Conservation (phyloP, 2,113 vertebrate species). For the Crotalus tigris region DNA sequence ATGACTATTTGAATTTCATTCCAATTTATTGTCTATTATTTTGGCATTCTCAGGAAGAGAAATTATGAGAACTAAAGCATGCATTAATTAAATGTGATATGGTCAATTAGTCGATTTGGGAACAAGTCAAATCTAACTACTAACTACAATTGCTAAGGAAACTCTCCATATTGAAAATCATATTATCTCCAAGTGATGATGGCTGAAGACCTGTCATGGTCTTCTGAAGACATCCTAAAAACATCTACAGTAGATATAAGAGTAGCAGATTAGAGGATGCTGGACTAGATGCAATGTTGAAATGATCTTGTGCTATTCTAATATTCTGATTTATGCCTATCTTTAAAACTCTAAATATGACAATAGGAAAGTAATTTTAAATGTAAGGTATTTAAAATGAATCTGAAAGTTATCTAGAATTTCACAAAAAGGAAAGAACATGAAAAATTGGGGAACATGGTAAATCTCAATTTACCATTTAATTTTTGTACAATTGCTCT, state of each 20-base stretch:
- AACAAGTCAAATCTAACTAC: neutral
- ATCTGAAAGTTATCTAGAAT: neutral
- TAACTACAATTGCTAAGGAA: neutral
- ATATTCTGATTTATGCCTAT: neutral
- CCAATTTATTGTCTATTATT: constrained; percentile 37
- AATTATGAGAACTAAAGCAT: neutral
- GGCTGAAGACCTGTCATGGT: neutral
- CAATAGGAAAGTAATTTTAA: neutral
- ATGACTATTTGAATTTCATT: constrained; percentile 9
- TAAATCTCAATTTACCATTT: neutral
- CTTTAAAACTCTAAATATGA: neutral
- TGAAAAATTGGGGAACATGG: neutral
- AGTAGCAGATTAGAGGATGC: neutral
- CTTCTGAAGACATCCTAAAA: neutral
- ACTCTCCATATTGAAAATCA: neutral
- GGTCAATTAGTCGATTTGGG: neutral
- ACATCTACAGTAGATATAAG: neutral
- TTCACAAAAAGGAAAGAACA: neutral
- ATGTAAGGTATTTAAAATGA: neutral
- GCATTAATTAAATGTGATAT: neutral
- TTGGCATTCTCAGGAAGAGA: constrained; percentile 42
- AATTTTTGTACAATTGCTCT: neutral
- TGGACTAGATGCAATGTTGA: neutral
- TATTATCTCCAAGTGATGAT: neutral
- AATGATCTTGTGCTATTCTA: neutral